Evolutionary conservation across 1,140 invertebrate species (phyloP), one percentile per base, ranked within the genome.

Genomic region (Pseudomyrmex concolor): DNA sequence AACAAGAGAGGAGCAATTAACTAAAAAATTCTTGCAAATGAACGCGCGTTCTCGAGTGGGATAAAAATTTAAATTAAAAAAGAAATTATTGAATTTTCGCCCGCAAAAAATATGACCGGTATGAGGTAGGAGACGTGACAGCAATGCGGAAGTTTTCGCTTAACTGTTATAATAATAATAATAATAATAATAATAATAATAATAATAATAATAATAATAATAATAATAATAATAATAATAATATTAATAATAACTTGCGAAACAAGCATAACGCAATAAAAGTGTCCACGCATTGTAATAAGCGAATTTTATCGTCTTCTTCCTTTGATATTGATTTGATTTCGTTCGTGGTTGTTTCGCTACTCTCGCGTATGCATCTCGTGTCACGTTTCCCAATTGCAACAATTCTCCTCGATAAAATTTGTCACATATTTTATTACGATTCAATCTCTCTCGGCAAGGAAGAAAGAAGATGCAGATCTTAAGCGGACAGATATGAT

Each of bases 361-460:
- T 70, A 34, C 34, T 34, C 34, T 67, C 34, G 51, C 45, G 15
- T 57, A 77, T 48, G 63, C 34, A 17, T 57, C 34, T 55, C 34
- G 73, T 17, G 13, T 43, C 55, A 71, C 54, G 54, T 80, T 50
- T 59, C 66, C 54, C 19, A 70, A 34, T 70, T 48, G 64, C 76
- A 13, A 10, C 70, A 55, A 34, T 34, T 34, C 5, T 50, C 1
- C n/a, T 17, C 43, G 45, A 67, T 59, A 59, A 70, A 71, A 71
- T 71, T 70, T 59, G 43, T 80, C 76, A 70, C 76, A 43, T 19
- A 0, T 66, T 70, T 80, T 80, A 80, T 80, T 71, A 70, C 76
- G 43, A 59, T 59, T 70, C 64, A 70, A 70, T 80, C 43, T 50
- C 34, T 34, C 5, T 34, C 25, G 50, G 12, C 13, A 45, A 62